Evolutionary conservation across 2,113 vertebrate species (phyloP), one percentile per base, ranked within the genome.

Genomic region (Tympanuchus pallidicinctus): DNA sequence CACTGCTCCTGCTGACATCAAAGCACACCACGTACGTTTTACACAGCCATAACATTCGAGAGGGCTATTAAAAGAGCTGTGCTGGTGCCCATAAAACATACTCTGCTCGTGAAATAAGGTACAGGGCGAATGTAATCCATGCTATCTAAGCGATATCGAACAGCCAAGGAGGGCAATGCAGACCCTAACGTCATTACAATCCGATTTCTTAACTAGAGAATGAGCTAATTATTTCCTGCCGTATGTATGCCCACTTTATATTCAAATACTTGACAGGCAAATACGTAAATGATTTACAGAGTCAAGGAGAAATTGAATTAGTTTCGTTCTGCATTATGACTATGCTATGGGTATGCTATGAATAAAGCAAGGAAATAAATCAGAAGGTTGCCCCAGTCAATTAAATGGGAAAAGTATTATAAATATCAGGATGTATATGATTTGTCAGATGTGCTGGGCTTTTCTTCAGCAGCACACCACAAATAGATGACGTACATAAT

Each of bases 301-400:
- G 91, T 91, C 94, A 94, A 95, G 91, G 63, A 80, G 63, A 93
- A 96, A 93, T 47, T 42, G 59, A 96, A 87, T 92, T 96, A 95
- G 73, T 67, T 84, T 93, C 11, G 15, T 94, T 96, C 71, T 92
- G 64, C 72, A 91, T 94, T 74, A 95, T 61, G 76, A 56, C 67
- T 87, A 15, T 7, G 76, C 86, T 85, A 88, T 19, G 61, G 32
- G 48, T n/a, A 6, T 47, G 32, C 66, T 38, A 76, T 45, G 47
- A 96, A 93, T 90, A 83, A 89, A 76, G 72, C 69, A 93, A 91
- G 85, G 89, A 80, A 72, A 59, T 88, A 96, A 95, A 86, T 94
- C 82, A 95, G 43, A 90, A 88, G 89, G 73, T 85, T 92, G 67
- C 64, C 82, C 54, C 40, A 88, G 30, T 84, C 90, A 95, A 91